Evolutionary conservation across 2,797 vertebrate genomes (phyloP), one percentile per base, ranked within the genome.

Genomic region (Chelidonichthys spinosus): DNA sequence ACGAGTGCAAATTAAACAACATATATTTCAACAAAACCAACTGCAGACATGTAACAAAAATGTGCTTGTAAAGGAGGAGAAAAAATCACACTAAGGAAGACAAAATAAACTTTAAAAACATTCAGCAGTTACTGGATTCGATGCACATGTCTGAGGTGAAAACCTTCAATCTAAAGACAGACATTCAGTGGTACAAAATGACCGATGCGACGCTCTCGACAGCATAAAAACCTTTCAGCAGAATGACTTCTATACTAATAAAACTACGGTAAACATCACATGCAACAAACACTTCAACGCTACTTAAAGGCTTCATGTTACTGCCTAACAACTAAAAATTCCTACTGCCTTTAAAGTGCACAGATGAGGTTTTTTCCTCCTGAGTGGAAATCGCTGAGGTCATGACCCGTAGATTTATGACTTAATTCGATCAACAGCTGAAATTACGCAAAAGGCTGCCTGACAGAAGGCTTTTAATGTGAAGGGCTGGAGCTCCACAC

Each of bases 361-460:
- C 25, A 10, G 3, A 62, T 39, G 0, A 25, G 6, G 53, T 5
- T 49, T 71, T 73, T 58, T 55, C 53, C 37, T 60, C 3, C 7
- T 69, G 61, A 73, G 67, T 13, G 50, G 37, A 73, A 72, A 75
- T 32, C 61, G 46, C 67, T 39, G 63, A 59, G 77, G 74, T 74
- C 76, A 66, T 36, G 77, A 70, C 72, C 67, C 4, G 0, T 56
- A 63, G 17, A 59, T 56, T 55, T 2, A 6, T 90, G 85, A 89
- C 40, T 39, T 89, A 72, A 79, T 62, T 46, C 63, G 37, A 18
- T 62, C 63, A 69, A 46, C 83, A 87, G 85, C 82, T 79, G 87
- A 81, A 0, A 65, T 89, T 88, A 86, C 1, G 72, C 32, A 90
- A 87, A 73, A 67, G 37, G 18, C 18, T 5, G 58, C 52, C 66